Evolutionary conservation across 2,113 vertebrate species (phyloP), one percentile per base, ranked within the genome.

Genomic region (Sander lucioperca): DNA sequence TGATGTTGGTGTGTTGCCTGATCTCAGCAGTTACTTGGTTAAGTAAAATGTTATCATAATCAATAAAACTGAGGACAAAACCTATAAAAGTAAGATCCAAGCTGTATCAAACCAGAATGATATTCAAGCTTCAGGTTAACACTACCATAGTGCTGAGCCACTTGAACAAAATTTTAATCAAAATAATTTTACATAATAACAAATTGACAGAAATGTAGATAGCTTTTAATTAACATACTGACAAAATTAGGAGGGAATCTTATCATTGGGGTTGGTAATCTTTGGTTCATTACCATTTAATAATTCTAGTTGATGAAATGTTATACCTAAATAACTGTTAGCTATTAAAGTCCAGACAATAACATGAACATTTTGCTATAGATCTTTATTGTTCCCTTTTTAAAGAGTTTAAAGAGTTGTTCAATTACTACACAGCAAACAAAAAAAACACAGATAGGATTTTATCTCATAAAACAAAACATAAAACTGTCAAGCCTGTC

Each of bases 401-500:
- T 23, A 16, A 58, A 51, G 30, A 33, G 9, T 39, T 19, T 10
- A 43, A 39, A 39, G 39, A 33, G 30, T 43, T 51, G 18, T 64
- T 64, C 64, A 23, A 67, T 67, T 2, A 66, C 23, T 33, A 50
- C 25, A 61, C 64, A 50, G 15, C 19, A 59, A 18, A 18, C 3
- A 14, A 69, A 57, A 25, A 50, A 71, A 79, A 59, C 53, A 77
- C 69, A 78, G 6, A 43, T 16, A 10, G 30, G 54, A 39, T 75
- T 79, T 75, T 88, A 87, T 92, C 84, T 88, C 88, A 91, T 88
- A 85, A 59, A 88, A 86, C 85, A 84, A 86, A 86, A 80, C 61
- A 30, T 79, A 21, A 78, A 66, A 48, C 64, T 79, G 47, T 82
- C 58, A 56, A 76, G 54, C 67, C 68, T 65, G 80, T 87, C 70